phyloP scores from a whole-genome alignment of 2,888 invertebrate species.

The Pyrrhosoma nymphula region DNA sequence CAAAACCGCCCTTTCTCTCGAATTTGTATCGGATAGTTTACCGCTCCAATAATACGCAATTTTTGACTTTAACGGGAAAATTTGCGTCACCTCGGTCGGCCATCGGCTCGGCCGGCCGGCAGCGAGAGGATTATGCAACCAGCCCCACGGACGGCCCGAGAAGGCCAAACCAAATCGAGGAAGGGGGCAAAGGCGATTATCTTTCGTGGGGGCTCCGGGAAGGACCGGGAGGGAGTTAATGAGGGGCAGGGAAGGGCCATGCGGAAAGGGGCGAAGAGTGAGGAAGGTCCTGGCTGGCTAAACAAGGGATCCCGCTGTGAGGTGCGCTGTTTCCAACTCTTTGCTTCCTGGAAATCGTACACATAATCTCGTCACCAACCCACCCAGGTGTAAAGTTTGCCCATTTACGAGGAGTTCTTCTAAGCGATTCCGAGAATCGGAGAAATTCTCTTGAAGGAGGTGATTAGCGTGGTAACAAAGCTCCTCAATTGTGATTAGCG shows the following conservation, averaged over 20 bases:
- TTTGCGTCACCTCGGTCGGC: not conserved
- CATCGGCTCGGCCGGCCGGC: not conserved
- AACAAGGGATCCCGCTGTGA: not conserved
- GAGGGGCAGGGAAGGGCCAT: not conserved
- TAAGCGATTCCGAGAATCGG: slow-evolving; percentile 48
- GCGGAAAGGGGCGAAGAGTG: too few species aligned
- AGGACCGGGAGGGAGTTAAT: not conserved
- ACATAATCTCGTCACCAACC: not conserved
- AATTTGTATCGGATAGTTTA: not conserved
- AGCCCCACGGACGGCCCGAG: not conserved
- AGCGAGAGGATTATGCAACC: not conserved
- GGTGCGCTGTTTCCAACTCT: not conserved
- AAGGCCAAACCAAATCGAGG: not conserved
- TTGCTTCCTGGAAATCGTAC: slow-evolving; percentile 43
- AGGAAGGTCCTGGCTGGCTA: not conserved
- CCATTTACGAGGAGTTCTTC: slow-evolving; percentile 36
- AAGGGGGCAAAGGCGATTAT: not conserved
- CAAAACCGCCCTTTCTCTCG: not conserved
- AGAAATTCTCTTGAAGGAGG: not conserved
- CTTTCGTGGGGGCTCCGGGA: not conserved
- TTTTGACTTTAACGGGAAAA: not conserved
- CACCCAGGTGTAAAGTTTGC: not conserved
- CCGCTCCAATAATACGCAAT: not conserved
- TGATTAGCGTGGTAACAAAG: slow-evolving; percentile 23
- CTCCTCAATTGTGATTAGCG: not conserved